phyloP scores from a whole-genome alignment of 2,113 vertebrate species.

The Elgaria multicarinata region DNA sequence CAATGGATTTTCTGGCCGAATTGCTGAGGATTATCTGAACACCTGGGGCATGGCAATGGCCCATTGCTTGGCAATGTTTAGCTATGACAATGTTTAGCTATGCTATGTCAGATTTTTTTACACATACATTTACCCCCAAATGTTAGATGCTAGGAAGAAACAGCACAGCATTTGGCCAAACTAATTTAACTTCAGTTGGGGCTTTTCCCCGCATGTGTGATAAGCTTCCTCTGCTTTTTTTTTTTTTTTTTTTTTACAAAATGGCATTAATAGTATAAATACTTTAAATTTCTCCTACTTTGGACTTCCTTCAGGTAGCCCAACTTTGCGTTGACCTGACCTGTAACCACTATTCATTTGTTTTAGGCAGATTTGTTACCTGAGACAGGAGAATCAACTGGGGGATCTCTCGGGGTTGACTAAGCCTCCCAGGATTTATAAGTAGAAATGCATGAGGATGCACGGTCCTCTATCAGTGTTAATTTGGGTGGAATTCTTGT shows the following conservation, averaged over 20 bases:
- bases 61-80: background rate
- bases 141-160: background rate
- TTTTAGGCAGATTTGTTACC: background rate
- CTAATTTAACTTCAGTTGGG: background rate
- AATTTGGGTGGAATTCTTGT: background rate
- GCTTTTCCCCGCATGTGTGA: background rate
- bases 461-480: background rate
- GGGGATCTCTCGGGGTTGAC: background rate
- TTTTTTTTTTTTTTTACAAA: background rate
- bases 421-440: background rate
- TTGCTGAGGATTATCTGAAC: background rate
- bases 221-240: background rate
- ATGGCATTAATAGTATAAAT: background rate
- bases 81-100: background rate
- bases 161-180: background rate
- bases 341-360: background rate
- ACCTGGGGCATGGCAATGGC: background rate
- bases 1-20: background rate
- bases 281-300: background rate
- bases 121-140: background rate
- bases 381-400: background rate
- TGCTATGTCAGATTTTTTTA: background rate
- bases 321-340: background rate
- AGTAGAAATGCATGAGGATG: background rate
- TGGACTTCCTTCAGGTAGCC: background rate